Evolutionary conservation across 2,797 vertebrate species (phyloP).

Genomic region (Hylomyscus alleni): DNA sequence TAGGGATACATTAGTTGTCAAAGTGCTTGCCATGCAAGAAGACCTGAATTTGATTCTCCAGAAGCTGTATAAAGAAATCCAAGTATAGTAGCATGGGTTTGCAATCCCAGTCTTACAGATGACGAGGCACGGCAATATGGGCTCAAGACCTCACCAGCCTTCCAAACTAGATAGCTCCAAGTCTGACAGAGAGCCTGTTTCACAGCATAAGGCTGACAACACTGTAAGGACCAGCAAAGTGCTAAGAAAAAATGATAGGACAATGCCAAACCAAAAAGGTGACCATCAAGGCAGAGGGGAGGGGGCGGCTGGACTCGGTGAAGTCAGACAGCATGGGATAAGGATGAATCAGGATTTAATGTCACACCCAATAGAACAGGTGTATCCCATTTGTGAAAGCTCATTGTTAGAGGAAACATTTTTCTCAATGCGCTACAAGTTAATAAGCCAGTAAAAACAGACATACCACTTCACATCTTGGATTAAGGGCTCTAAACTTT

Average conservation of each 20-base stretch:
- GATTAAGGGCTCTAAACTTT: neutral
- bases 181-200: neutral
- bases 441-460: neutral
- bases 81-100: neutral
- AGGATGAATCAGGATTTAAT: neutral
- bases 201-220: neutral
- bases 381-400: constrained; percentile 14
- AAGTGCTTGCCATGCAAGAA: neutral
- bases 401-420: neutral
- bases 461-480: neutral
- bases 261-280: neutral
- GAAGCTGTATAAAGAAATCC: neutral
- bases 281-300: neutral
- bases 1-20: neutral
- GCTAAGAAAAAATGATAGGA: neutral
- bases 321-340: neutral
- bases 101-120: neutral
- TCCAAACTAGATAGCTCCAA: neutral
- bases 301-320: neutral
- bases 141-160: neutral
- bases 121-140: fast-evolving
- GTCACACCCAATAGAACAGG: neutral
- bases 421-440: neutral
- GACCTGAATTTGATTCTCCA: neutral
- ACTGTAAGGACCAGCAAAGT: neutral